Evolutionary conservation across 2,113 vertebrate species (phyloP).

Genomic region (Uropsilus gracilis): DNA sequence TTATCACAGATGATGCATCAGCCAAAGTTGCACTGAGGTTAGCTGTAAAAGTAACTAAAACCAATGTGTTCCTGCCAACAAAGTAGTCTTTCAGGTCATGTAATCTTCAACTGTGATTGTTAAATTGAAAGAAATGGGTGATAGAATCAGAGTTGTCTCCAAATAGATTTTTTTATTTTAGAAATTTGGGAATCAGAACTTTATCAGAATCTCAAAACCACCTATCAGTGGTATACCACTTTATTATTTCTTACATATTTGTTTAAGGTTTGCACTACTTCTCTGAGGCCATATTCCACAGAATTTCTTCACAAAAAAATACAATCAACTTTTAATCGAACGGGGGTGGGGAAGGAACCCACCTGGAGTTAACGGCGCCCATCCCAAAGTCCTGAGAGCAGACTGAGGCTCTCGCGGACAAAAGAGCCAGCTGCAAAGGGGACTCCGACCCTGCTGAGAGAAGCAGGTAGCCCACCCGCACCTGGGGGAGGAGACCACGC

Average conservation of each 20-base stretch:
- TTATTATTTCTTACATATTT: not conserved
- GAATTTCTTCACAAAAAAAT: not conserved
- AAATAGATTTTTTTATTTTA: not conserved
- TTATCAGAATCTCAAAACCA: not conserved
- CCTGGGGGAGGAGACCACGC: too few species aligned
- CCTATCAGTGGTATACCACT: not conserved
- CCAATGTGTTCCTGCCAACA: not conserved
- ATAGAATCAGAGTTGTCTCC: not conserved
- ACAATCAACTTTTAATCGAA: too few species aligned
- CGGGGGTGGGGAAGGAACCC: too few species aligned
- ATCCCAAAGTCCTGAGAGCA: too few species aligned
- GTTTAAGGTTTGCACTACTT: not conserved
- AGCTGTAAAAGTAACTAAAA: not conserved
- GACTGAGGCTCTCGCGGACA: too few species aligned
- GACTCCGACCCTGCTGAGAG: too few species aligned
- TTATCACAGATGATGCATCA: not conserved
- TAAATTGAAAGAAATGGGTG: not conserved
- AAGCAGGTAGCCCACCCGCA: too few species aligned
- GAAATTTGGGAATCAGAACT: not conserved
- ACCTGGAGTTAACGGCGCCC: too few species aligned
- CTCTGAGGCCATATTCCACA: not conserved
- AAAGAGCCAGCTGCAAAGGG: too few species aligned
- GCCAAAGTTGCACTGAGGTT: not conserved
- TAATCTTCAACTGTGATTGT: not conserved
- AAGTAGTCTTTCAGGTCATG: not conserved